Percentiles rank a stretch among this genome's conserved stretches.
Conservation (phyloP, 2,888 invertebrate species). For the Mactromeris polynyma region DNA sequence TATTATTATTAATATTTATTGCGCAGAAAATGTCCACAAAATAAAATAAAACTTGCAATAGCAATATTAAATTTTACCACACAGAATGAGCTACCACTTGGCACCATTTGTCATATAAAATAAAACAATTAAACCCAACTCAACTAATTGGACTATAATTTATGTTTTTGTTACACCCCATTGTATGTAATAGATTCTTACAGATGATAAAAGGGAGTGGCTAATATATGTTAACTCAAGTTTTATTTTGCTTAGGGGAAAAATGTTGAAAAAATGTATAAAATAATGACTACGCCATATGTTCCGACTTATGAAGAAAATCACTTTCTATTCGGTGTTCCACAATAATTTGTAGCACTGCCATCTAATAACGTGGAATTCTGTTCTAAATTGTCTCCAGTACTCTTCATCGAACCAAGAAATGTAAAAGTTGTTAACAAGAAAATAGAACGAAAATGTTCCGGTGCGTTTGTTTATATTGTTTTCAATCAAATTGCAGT, state of each 20-base stretch:
- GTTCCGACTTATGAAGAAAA: constrained; percentile 1
- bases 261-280: constrained; percentile 9
- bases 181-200: not conserved
- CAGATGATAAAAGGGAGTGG: not conserved
- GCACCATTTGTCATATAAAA: not conserved
- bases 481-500: not conserved
- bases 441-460: not conserved
- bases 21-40: not conserved
- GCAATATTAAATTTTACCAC: not conserved
- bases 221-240: not conserved
- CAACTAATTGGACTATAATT: constrained; percentile 4
- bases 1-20: too few species aligned
- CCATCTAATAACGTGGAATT: constrained; percentile 5
- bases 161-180: not conserved
- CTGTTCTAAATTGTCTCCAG: not conserved
- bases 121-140: constrained; percentile 4
- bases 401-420: not conserved
- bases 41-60: not conserved
- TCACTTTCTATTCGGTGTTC: not conserved
- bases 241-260: not conserved
- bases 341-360: not conserved
- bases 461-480: not conserved
- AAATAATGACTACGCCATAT: not conserved
- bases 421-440: not conserved
- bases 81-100: not conserved